Evolutionary conservation across 2,888 invertebrate species (phyloP), one percentile per base, ranked within the genome.

Genomic region (Cetonia aurata): DNA sequence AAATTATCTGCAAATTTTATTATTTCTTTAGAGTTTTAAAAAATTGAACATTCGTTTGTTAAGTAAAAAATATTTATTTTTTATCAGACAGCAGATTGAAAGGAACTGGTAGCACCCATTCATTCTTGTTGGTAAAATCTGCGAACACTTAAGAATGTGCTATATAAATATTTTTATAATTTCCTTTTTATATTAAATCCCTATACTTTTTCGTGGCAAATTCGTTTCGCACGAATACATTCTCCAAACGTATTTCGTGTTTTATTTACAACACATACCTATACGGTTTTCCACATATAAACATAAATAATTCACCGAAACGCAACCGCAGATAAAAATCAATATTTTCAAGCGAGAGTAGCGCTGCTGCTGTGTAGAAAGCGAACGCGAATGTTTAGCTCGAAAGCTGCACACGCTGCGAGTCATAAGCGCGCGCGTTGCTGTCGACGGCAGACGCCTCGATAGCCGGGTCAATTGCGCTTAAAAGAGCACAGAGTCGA

Each of bases 261-360:
- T 31, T n/a, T n/a, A 31, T 53, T 25, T 53, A 53, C 53, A 25
- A 25, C 4, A 25, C 25, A 25, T 25, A 25, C 25, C 25, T 25
- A 31, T 25, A 53, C 25, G 53, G 12, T 15, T n/a, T 53, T 19
- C 19, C 31, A 25, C 25, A 53, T 19, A 53, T 53, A 53, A 53
- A 53, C 53, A 53, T 31, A 52, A 52, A 52, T 52, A 53, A 53
- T 53, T 53, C 53, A 19, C 25, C 53, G 25, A 31, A n/a, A 53
- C 53, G 53, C 6, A 25, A 50, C 46, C 46, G 42, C 13, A 46
- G 70, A 70, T 70, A 66, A 70, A 70, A 70, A 70, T 70, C 70
- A 70, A 70, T 70, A 66, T 52, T 41, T 41, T 31, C 12, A 44
- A 53, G 41, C 52, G 41, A 33, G 13, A 17, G 52, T 41, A 25